Base-by-base conservation (phyloP, 2,888 invertebrate species). In the Hanleya hanleyi region DNA sequence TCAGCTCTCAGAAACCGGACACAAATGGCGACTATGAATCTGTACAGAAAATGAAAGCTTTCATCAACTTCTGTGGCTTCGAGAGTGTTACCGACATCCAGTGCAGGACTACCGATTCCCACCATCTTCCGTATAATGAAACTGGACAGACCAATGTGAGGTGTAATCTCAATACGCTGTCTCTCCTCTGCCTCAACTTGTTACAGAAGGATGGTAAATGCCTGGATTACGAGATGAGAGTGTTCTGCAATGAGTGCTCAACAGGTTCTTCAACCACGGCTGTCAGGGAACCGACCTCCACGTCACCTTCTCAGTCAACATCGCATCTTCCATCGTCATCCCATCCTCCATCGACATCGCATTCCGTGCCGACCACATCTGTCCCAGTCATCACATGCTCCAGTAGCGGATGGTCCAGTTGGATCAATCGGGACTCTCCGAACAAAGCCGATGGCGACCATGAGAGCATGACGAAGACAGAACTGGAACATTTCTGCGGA, bases 171-270 rank as follows among this genome's bases (percentile, higher is more conserved):
- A 62, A 57, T n/a, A 65, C 37, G 26, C 69, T 67, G 29, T 57
- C 69, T 32, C 9, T 69, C 9, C 36, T 26, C 15, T 69, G 69
- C 37, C 37, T 57, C 22, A 57, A 61, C 12, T 15, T 33, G 2
- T 61, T 36, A 32, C 41, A 37, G 29, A 62, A 67, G 9, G 74
- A 68, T 38, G 57, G 26, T 26, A 70, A 73, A 4, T 96, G 96
- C 81, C 92, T 93, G 0, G 96, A 96, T 91, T 96, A 96, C 86
- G 96, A 96, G 90, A 93, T 96, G 65, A 92, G 95, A 47, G 94
- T 95, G 0, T 92, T 93, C 12, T 57, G 57, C 9, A 2, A 3
- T 37, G 73, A 76, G 12, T 80, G 80, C 51, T 32, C 51, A 0
- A 51, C 69, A 9, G 62, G 61, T 12, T 50, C 72, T 50, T 69